Base-by-base conservation (phyloP, 2,113 vertebrate genomes). In the Actenoides lindsayi region DNA sequence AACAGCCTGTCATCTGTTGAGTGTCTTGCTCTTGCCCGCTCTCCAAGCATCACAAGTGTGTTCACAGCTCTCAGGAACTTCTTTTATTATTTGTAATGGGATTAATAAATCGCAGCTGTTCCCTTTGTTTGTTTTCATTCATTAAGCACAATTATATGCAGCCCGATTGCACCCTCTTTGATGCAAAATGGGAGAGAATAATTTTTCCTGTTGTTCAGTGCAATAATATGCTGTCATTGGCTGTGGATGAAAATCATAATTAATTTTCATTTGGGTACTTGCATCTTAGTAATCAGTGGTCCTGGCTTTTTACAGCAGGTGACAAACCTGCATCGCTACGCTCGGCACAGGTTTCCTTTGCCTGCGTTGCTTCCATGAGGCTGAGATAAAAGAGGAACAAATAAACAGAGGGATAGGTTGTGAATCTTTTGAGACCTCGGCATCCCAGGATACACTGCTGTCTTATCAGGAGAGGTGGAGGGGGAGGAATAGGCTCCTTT, bases 61-160 rank as follows among this genome's bases (percentile, higher is more conserved):
- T 96, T 97, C 95, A 63, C 95, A 96, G 96, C 95, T 97, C 96
- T 96, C 91, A 95, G 96, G 97, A 98, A 96, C 97, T 96, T 97
- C 94, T 97, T 96, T 96, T 97, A 95, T 97, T 96, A 95, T 97
- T 97, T 93, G 97, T 98, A 97, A 98, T 97, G 96, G 96, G 97
- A 98, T 97, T 98, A 98, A 98, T 98, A 98, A 97, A 98, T 97
- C 96, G 62, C 98, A 98, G 98, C 98, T 98, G 98, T 96, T 98
- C 97, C 96, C 93, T 98, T 98, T 98, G 97, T 97, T 97, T 97
- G 97, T 97, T 97, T 96, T 96, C 97, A 97, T 97, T 98, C 97
- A 98, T 98, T 98, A 98, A 97, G 97, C 97, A 96, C 97, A 98
- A 98, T 98, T 98, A 98, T 97, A 96, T 96, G 95, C 96, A 97